Evolutionary conservation across 2,797 vertebrate species (phyloP).

Genomic region (Chiroxiphia lanceolata): DNA sequence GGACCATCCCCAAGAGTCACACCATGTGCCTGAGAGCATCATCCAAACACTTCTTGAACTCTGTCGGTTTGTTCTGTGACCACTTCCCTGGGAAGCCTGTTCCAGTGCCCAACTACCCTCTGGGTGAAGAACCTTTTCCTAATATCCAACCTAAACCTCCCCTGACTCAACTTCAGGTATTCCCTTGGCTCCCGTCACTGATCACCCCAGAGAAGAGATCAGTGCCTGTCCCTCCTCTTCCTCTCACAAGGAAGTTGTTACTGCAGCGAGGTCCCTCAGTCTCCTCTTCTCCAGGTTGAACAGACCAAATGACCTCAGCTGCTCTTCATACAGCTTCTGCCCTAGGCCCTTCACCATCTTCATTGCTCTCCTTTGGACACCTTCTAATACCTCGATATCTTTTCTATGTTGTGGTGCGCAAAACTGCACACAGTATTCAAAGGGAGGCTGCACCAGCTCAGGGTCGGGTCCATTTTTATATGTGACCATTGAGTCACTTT

Average conservation of each 20-base stretch:
- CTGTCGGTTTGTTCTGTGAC: background rate
- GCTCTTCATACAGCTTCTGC: background rate
- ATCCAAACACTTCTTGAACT: background rate
- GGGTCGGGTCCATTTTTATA: background rate
- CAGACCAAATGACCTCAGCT: background rate
- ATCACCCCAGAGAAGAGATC: background rate
- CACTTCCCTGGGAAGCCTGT: background rate
- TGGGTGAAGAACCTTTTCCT: background rate
- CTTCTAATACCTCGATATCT: background rate
- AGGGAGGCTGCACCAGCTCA: background rate
- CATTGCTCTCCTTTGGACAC: background rate
- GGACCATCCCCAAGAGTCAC: background rate
- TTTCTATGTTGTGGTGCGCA: background rate
- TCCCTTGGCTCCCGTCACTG: rapidly evolving
- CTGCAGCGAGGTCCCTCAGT: background rate
- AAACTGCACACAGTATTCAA: background rate
- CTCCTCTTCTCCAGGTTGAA: background rate
- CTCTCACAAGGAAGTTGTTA: background rate
- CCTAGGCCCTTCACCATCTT: background rate
- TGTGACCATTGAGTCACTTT: background rate
- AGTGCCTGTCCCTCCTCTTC: background rate
- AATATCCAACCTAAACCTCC: background rate
- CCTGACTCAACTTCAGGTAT: background rate
- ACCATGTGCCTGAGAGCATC: background rate
- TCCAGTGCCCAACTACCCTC: rapidly evolving